Evolutionary conservation across 2,888 invertebrate species (phyloP).

Genomic region (Exocentrus adspersus): DNA sequence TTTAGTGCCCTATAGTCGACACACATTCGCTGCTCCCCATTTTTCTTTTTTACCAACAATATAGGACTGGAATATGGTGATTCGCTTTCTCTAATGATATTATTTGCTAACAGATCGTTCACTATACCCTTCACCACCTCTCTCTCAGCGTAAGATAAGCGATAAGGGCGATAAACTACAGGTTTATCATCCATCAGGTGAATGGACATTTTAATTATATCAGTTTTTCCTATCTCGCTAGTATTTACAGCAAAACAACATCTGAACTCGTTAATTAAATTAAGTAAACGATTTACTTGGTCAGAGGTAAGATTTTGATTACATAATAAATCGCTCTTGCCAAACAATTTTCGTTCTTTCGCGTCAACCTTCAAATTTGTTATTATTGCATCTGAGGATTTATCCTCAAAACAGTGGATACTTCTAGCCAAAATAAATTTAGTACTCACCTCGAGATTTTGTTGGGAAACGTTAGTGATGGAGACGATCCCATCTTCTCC

Average conservation of each 20-base stretch:
- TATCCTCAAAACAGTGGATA: no score
- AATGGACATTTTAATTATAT: constrained; percentile 3
- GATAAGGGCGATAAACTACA: constrained; percentile 1
- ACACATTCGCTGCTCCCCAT: background rate
- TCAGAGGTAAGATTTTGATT: background rate
- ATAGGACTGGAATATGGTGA: constrained; percentile 10
- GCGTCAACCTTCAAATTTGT: no score
- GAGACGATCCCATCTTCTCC: no score
- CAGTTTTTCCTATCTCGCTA: background rate
- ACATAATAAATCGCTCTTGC: no score
- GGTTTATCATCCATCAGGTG: background rate
- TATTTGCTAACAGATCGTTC: background rate
- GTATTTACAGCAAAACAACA: background rate
- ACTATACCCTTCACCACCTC: background rate
- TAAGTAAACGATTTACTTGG: background rate
- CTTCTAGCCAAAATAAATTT: no score
- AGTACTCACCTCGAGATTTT: no score
- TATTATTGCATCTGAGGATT: no score
- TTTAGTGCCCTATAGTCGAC: constrained; percentile 2
- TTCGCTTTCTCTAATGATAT: background rate
- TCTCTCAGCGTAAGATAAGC: background rate
- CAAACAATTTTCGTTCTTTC: no score
- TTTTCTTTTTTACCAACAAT: constrained; percentile 11
- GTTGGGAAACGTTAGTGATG: no score
- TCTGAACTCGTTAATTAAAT: background rate